Base-by-base conservation (phyloP, 2,888 invertebrate genomes). In the Andricus quercusramuli region DNA sequence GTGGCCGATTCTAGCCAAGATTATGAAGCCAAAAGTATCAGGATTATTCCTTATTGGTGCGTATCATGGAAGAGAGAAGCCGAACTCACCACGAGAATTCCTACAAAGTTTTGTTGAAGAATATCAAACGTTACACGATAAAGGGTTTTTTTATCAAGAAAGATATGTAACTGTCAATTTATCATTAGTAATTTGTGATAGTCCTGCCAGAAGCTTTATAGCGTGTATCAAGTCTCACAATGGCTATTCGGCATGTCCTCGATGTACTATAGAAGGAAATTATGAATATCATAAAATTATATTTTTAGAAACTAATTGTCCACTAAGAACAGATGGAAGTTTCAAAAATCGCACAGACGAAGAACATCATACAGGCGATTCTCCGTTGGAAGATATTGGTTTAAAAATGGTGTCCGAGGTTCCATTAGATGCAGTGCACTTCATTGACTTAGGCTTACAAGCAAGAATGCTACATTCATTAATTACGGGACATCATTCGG, bases 201-300 rank as follows among this genome's bases (percentile, higher is more conserved):
- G 65, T 29, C 65, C 65, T 20, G 32, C 65, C 25, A 65, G 65
- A 29, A 17, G 15, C 32, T 32, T 65, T 15, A 20, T 65, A 13
- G 32, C 29, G 15, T 65, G 11, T 15, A 65, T 32, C 11, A 25
- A 25, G 25, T 25, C 25, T 25, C 25, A 25, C 25, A 25, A 25
- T 25, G 13, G 20, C 8, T 37, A 66, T 37, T 32, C 17, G 20
- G 32, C 15, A 5, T 66, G 66, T 66, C 32, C 66, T 37, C 25
- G 29, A 8, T 66, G 66, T 37, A 66, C 32, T 66, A 20, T 37
- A 17, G 20, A 66, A 66, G 66, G 66, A 66, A 37, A 66, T 37
- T 17, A 66, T 17, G 8, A 37, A 29, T 9, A 66, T 37, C 17
- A 66, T 32, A 41, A 37, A 66, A 66, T 66, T 41, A 20, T 32